phyloP scores from a whole-genome alignment of 2,797 vertebrate species.

The Harpagifer antarcticus region DNA sequence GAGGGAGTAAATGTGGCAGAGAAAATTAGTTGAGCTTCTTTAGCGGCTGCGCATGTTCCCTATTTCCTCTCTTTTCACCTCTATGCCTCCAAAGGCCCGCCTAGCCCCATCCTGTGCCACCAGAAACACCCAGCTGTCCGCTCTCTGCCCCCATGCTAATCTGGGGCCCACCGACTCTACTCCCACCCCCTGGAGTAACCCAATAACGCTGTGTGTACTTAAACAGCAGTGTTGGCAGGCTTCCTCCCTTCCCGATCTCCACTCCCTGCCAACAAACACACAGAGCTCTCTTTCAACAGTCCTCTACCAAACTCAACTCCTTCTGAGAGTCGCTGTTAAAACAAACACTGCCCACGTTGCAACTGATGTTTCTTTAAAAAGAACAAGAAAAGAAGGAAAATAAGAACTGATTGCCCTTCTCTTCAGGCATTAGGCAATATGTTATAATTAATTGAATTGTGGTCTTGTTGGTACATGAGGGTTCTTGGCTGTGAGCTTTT shows the following conservation, averaged over 20 bases:
- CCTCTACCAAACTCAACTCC: constrained; percentile 57
- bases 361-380: constrained; percentile 54
- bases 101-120: constrained; percentile 49
- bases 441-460: constrained; percentile 82
- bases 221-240: constrained; percentile 86
- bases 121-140: constrained; percentile 68
- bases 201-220: constrained; percentile 86
- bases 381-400: constrained; percentile 31
- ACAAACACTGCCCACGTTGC: constrained; percentile 71
- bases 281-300: constrained; percentile 74
- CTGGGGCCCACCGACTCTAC: constrained; percentile 34
- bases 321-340: constrained; percentile 67
- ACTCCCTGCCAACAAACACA: constrained; percentile 83
- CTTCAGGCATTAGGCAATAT: constrained; percentile 77
- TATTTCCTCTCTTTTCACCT: constrained; percentile 22
- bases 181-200: constrained; percentile 83
- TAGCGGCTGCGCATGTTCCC: constrained; percentile 1
- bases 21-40: constrained; percentile 52
- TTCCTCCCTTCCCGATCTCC: constrained; percentile 59
- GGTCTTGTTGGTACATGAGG: constrained; percentile 70
- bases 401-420: constrained; percentile 54
- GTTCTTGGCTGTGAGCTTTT: constrained; percentile 70
- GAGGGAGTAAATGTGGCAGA: constrained; percentile 52
- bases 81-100: constrained; percentile 30
- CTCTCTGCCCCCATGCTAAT: constrained; percentile 60